Evolutionary conservation across 1,140 invertebrate genomes (phyloP).

Genomic region (Hylaeus anthracinus): DNA sequence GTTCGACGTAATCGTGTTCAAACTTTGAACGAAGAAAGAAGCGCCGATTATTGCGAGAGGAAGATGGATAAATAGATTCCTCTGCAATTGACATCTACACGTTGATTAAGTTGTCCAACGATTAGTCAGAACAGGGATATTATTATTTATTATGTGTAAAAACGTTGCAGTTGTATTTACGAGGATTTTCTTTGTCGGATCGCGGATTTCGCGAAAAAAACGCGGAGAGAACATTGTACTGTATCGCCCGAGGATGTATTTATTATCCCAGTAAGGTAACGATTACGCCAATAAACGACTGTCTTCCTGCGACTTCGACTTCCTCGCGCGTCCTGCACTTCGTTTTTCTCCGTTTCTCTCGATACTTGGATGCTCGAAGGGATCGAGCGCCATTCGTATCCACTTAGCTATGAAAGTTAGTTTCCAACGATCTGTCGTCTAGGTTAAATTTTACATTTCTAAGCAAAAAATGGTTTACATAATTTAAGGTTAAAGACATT

Average conservation of each 20-base stretch:
- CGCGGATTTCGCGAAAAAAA: background rate
- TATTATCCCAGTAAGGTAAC: slow-evolving; percentile 24
- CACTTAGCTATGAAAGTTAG: background rate
- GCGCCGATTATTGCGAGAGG: no score
- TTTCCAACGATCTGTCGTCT: no score
- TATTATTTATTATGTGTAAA: background rate
- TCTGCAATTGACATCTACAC: background rate
- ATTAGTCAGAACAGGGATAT: background rate
- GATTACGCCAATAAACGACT: slow-evolving; percentile 35
- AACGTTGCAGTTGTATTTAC: background rate
- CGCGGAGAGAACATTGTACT: background rate
- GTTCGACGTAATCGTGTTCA: background rate
- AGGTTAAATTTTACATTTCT: no score
- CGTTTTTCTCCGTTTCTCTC: slow-evolving; percentile 22
- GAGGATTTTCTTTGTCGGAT: background rate
- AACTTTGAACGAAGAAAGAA: no score
- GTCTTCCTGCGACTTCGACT: slow-evolving; percentile 25
- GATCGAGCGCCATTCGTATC: background rate
- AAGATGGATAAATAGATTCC: no score
- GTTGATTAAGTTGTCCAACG: background rate
- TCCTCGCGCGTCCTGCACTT: slow-evolving; percentile 6
- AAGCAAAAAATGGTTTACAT: no score
- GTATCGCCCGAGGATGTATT: slow-evolving; percentile 16
- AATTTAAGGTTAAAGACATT: no score
- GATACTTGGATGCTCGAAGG: slow-evolving; percentile 7